Evolutionary conservation across 1,140 invertebrate genomes (phyloP).

Genomic region (Neodiprion lecontei): DNA sequence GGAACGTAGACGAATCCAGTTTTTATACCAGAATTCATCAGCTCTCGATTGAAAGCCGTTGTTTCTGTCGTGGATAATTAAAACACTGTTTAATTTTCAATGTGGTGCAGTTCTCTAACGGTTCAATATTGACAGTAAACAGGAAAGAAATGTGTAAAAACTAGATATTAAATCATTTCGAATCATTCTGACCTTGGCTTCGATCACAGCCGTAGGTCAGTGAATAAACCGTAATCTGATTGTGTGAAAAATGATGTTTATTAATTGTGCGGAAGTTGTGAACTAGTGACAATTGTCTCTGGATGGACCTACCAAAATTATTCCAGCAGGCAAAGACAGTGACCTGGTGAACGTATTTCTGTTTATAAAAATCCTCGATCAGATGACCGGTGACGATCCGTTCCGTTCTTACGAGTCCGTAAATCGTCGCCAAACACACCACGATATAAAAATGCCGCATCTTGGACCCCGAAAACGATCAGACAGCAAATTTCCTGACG

Average conservation of each 20-base stretch:
- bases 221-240: too few relatives aligned
- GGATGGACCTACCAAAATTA: conserved; percentile 16
- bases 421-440: background rate
- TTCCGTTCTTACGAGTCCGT: background rate
- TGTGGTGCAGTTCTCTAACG: too few relatives aligned
- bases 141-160: too few relatives aligned
- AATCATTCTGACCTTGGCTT: too few relatives aligned
- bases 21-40: conserved; percentile 21
- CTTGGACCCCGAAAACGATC: background rate
- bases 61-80: conserved; percentile 20
- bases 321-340: conserved; percentile 28
- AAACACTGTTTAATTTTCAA: too few relatives aligned
- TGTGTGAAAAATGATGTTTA: too few relatives aligned
- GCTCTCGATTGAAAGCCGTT: conserved; percentile 19
- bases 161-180: too few relatives aligned
- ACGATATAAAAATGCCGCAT: background rate
- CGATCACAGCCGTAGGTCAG: too few relatives aligned
- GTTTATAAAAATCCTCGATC: conserved; percentile 18
- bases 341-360: conserved; percentile 16
- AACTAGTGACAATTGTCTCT: too few relatives aligned
- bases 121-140: too few relatives aligned
- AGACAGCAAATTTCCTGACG: background rate
- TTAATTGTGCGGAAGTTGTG: too few relatives aligned
- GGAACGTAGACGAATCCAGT: conserved; percentile 27
- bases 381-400: background rate